Percentiles rank a stretch among this genome's conserved stretches.
Conservation (phyloP, 2,113 vertebrate species). For the Nyctereutes procyonoides region DNA sequence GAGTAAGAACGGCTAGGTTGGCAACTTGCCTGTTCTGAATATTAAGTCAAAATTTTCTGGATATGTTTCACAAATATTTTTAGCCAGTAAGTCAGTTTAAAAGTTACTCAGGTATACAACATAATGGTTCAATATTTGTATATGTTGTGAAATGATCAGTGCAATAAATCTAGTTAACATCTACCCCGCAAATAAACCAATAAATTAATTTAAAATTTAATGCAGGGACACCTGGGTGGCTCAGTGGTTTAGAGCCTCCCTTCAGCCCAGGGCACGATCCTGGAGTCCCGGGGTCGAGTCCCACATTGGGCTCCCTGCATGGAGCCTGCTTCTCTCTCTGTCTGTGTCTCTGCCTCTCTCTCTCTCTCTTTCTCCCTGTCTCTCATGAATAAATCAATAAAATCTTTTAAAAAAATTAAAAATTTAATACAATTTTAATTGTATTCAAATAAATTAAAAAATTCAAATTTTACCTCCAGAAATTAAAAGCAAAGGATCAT, state of each 20-base stretch:
- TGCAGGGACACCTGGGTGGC: no score
- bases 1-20: not conserved
- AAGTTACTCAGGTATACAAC: not conserved
- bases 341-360: no score
- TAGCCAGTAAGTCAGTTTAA: not conserved
- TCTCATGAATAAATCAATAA: no score
- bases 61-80: not conserved
- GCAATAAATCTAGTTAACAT: not conserved
- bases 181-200: not conserved
- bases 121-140: not conserved
- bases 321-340: no score
- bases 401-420: no score
- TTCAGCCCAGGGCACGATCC: no score
- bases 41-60: not conserved
- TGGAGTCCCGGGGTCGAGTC: no score
- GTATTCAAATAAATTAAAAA: no score
- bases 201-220: not conserved
- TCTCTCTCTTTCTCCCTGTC: no score
- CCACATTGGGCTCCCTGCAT: no score
- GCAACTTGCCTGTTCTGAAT: not conserved
- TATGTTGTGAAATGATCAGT: not conserved
- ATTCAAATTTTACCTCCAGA: not conserved
- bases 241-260: no score
- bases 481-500: slow-evolving; percentile 5
- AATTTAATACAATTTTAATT: no score